Evolutionary conservation across 2,113 vertebrate species (phyloP).

Genomic region (Lepidothrix coronata): DNA sequence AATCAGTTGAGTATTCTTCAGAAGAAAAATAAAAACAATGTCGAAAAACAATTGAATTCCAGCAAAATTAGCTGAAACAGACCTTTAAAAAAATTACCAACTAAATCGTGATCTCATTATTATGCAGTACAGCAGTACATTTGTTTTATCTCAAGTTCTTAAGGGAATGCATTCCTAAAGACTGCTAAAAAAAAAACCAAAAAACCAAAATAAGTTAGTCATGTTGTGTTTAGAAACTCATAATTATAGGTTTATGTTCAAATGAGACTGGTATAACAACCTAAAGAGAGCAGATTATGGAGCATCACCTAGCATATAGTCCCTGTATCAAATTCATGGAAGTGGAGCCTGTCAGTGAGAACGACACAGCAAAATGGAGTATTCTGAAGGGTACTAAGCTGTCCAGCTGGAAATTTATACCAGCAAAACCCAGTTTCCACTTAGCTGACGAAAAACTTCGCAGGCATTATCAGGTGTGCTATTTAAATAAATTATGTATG

Average conservation of each 20-base stretch:
- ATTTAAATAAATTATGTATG: neutral
- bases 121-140: neutral
- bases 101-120: neutral
- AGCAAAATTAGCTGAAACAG: neutral
- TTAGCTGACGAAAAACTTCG: neutral
- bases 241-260: neutral
- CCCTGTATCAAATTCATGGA: neutral
- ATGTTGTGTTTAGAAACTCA: neutral
- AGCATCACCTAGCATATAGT: neutral
- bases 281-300: neutral
- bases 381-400: neutral
- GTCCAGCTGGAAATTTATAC: neutral
- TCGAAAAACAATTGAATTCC: neutral
- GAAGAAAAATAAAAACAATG: neutral
- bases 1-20: neutral
- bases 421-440: neutral
- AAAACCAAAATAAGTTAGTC: neutral
- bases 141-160: neutral
- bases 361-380: neutral
- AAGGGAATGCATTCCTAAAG: neutral
- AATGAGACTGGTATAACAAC: neutral
- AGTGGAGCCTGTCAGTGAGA: neutral
- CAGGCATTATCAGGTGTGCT: neutral
- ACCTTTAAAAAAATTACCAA: neutral
- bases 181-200: accelerated